These are phyloP conservation scores for Bombycilla garrulus DNA, from an alignment of 2,113 vertebrate genomes.

Conservation along the genomic window DNA sequence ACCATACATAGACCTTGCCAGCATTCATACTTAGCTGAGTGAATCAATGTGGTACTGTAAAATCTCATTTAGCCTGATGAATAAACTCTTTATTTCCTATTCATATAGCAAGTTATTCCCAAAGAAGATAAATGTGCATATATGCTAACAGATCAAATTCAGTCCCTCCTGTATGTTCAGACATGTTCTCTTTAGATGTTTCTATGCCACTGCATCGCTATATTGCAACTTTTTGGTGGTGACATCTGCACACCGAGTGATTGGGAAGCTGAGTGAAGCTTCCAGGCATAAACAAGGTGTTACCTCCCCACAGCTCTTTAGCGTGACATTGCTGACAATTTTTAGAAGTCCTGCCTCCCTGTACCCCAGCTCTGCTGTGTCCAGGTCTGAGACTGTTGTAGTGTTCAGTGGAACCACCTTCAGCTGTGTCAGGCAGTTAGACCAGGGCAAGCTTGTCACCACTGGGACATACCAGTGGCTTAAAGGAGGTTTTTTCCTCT, in stretches of 20 bases:
- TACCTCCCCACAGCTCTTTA: neutral
- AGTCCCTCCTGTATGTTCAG: neutral
- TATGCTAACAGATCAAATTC: neutral
- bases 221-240: neutral
- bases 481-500: neutral
- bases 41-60: neutral
- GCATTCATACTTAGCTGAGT: neutral
- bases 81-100: neutral
- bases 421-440: neutral
- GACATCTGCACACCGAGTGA: neutral
- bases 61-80: neutral
- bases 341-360: neutral
- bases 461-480: neutral
- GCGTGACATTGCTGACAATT: neutral
- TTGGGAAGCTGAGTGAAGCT: neutral
- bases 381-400: accelerated
- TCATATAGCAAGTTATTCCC: neutral
- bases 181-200: neutral
- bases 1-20: neutral
- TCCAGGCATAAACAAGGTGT: neutral
- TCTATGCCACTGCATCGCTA: neutral
- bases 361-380: neutral
- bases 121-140: neutral
- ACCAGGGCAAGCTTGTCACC: neutral
- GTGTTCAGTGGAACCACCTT: neutral